Conservation (phyloP, 1,140 invertebrate species). For the Delia radicum region DNA sequence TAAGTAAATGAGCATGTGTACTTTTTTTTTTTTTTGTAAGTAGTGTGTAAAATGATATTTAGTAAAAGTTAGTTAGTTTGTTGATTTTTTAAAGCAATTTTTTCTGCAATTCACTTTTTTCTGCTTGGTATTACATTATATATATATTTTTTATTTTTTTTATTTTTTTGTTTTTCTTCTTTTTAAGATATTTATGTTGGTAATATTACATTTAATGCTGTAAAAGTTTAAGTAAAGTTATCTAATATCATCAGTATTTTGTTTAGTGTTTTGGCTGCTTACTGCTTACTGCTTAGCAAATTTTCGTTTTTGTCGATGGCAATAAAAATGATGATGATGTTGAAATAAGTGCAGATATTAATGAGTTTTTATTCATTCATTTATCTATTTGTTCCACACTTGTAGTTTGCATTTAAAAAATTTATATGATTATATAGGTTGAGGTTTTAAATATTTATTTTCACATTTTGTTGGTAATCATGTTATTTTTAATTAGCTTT, state of each 20-base stretch:
- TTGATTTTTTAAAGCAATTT: background rate
- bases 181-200: background rate
- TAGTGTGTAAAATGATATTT: background rate
- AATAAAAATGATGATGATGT: too few species aligned
- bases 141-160: background rate
- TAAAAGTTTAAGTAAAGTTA: background rate
- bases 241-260: background rate
- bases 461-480: too few species aligned
- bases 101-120: background rate
- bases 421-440: too few species aligned
- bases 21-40: background rate
- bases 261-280: too few species aligned
- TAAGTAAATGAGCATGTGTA: background rate
- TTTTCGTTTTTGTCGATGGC: too few species aligned
- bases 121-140: background rate
- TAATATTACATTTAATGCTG: background rate
- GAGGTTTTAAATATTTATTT: too few species aligned
- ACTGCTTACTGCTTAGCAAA: too few species aligned
- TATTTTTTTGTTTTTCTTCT: background rate
- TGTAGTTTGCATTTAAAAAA: too few species aligned
- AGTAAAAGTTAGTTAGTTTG: background rate
- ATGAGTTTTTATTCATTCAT: too few species aligned
- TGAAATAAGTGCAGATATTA: too few species aligned
- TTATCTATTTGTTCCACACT: too few species aligned
- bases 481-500: too few species aligned